phyloP scores from a whole-genome alignment of 1,140 invertebrate species.

The Scaptomyza graminum region DNA sequence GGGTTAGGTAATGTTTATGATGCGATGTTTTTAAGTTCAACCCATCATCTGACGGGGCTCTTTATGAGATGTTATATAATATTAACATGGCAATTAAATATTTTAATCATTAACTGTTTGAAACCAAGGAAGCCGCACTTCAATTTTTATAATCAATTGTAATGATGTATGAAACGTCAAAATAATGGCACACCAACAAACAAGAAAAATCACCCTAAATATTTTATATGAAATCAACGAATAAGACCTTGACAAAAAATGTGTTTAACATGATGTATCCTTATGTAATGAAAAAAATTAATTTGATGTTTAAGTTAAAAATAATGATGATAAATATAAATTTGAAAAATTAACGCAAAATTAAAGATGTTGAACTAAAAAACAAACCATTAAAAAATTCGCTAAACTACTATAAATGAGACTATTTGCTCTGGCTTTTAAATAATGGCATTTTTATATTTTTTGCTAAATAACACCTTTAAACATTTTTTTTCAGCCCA shows the following conservation, averaged over 20 bases:
- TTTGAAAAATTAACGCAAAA: too few relatives aligned
- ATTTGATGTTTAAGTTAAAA: too few relatives aligned
- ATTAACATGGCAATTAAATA: conserved; percentile 29
- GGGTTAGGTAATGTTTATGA: conserved; percentile 37
- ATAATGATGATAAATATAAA: too few relatives aligned
- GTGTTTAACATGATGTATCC: too few relatives aligned
- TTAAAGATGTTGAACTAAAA: too few relatives aligned
- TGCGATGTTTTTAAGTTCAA: conserved; percentile 31
- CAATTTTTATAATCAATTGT: not conserved
- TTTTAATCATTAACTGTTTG: conserved; percentile 18
- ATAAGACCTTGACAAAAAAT: conserved; percentile 3
- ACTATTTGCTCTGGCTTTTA: too few relatives aligned
- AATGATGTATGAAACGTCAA: conserved; percentile 8
- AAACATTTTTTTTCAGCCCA: conserved; percentile 21
- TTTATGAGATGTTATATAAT: conserved; percentile 34
- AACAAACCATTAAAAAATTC: too few relatives aligned
- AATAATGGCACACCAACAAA: conserved; percentile 3
- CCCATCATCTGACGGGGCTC: conserved; percentile 14
- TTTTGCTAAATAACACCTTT: not conserved
- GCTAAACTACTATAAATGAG: too few relatives aligned
- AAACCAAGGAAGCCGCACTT: not conserved
- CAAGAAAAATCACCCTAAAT: not conserved
- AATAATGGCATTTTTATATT: too few relatives aligned
- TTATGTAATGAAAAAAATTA: too few relatives aligned
- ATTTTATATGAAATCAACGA: not conserved